These are phyloP conservation scores for Gambusia affinis DNA, from an alignment of 2,113 vertebrate genomes.

Conservation along the genomic window DNA sequence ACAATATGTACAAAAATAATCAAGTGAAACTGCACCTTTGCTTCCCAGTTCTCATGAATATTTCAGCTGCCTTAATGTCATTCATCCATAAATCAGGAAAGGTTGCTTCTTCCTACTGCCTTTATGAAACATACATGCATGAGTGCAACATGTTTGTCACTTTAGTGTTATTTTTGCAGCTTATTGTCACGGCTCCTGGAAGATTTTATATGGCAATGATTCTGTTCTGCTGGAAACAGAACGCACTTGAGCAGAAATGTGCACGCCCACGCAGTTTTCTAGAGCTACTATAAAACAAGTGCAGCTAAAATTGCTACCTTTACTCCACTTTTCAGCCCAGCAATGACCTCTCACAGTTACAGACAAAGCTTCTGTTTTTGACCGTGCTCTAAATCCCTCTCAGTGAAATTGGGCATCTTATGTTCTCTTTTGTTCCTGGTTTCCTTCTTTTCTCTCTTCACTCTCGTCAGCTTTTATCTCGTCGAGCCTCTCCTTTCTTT, in stretches of 20 bases:
- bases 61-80: constrained; percentile 46
- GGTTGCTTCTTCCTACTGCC: constrained; percentile 21
- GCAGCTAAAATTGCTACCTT: constrained; percentile 56
- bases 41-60: constrained; percentile 39
- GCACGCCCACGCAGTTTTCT: constrained; percentile 49
- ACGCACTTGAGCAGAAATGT: constrained; percentile 27
- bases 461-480: constrained; percentile 56
- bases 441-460: constrained; percentile 46
- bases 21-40: constrained; percentile 21
- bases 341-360: constrained; percentile 22
- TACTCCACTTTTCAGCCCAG: constrained; percentile 34
- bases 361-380: constrained; percentile 59
- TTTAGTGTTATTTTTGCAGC: constrained; percentile 9
- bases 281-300: constrained; percentile 54
- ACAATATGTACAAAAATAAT: constrained; percentile 18
- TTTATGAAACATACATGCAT: constrained; percentile 45
- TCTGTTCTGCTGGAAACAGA: constrained; percentile 20
- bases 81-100: constrained; percentile 50
- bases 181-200: background rate
- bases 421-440: constrained; percentile 45
- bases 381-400: constrained; percentile 72
- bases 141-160: constrained; percentile 28
- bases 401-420: constrained; percentile 78
- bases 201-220: constrained; percentile 1
- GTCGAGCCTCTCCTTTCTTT: constrained; percentile 40